A percentile compares a stretch with the other conserved stretches of the same genome.
phyloP scores from a whole-genome alignment of 2,113 vertebrate species.

The Labrus mixtus region DNA sequence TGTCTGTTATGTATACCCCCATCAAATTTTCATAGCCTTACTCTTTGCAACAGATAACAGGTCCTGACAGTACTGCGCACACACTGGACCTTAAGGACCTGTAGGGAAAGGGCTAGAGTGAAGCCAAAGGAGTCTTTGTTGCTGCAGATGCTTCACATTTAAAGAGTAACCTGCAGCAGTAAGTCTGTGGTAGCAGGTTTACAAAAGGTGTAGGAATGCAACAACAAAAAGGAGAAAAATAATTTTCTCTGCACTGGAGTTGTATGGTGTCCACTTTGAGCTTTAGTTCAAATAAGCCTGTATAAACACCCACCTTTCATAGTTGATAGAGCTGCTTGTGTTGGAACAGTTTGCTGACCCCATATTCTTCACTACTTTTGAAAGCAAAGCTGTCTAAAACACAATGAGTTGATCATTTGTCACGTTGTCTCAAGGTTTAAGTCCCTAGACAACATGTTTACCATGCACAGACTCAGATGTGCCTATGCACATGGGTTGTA shows the following conservation, averaged over 20 bases:
- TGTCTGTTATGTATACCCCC: constrained; percentile 54
- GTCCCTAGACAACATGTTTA: too few species aligned
- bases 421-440: too few species aligned
- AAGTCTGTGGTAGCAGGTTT: constrained; percentile 8
- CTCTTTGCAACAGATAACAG: constrained; percentile 61
- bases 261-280: constrained; percentile 27
- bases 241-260: constrained; percentile 34
- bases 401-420: neutral
- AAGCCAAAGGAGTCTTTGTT: constrained; percentile 32
- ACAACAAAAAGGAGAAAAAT: constrained; percentile 19
- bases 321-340: constrained; percentile 9
- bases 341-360: constrained; percentile 2
- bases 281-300: constrained; percentile 34
- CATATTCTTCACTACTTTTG: constrained; percentile 26
- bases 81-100: constrained; percentile 40
- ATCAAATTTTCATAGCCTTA: constrained; percentile 72
- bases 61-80: constrained; percentile 69
- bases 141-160: constrained; percentile 24
- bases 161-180: constrained; percentile 25
- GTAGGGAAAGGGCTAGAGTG: constrained; percentile 43
- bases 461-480: too few species aligned
- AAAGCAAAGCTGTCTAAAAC: constrained; percentile 43
- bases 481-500: too few species aligned
- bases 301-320: constrained; percentile 46
- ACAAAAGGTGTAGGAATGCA: neutral